Conservation (phyloP, 2,113 vertebrate species). For the Apteryx mantelli region DNA sequence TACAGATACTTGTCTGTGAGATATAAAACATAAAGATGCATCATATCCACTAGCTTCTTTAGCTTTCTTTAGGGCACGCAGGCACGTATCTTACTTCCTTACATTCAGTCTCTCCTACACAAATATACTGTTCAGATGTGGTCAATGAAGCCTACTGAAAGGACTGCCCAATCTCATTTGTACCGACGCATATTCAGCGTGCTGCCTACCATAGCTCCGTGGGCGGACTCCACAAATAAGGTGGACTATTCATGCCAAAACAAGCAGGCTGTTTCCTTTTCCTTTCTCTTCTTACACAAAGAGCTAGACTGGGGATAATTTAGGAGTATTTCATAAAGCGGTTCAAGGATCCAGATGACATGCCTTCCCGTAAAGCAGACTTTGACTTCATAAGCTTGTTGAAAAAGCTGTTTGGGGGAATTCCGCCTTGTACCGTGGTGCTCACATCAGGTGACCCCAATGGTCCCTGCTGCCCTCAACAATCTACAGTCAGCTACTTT, state of each 20-base stretch:
- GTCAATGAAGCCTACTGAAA: rapidly evolving
- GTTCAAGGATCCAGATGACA: neutral
- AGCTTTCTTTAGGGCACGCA: neutral
- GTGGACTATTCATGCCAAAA: neutral
- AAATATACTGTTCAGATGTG: rapidly evolving
- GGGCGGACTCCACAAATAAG: neutral
- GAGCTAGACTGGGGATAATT: neutral
- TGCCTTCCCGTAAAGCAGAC: neutral
- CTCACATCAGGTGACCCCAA: neutral
- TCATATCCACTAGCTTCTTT: rapidly evolving
- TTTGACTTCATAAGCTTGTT: neutral
- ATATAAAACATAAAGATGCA: neutral
- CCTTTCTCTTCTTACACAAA: neutral
- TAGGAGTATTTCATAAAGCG: neutral
- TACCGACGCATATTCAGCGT: neutral
- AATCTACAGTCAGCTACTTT: neutral
- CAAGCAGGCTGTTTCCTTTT: neutral
- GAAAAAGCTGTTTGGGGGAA: neutral
- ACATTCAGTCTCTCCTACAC: neutral
- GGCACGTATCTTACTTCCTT: neutral
- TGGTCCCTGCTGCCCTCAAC: neutral
- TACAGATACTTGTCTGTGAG: neutral
- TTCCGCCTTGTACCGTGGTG: neutral
- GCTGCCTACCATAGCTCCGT: too few species aligned
- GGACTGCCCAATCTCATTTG: rapidly evolving